Evolutionary conservation across 1,140 invertebrate species (phyloP), one percentile per base, ranked within the genome.

Genomic region (Elymnias hypermnestra): DNA sequence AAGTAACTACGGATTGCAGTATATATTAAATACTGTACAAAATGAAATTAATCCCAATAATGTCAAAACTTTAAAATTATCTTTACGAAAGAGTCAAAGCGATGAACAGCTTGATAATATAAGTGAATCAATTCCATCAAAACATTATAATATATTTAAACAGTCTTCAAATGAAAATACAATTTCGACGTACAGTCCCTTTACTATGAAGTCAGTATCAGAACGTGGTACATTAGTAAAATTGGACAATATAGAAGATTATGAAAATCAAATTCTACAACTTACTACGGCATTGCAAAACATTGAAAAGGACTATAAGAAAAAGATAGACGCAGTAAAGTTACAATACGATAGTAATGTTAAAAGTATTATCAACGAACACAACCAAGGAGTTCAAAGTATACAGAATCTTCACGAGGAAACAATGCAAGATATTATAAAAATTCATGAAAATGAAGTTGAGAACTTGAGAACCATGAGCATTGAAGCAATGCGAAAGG

Each of bases 351-450:
- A 82, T 23, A 68, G 35, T 36, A 72, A 85, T 38, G 73, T 83
- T 22, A 81, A 76, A 59, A 69, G 49, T 46, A 79, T 85, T 29
- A 70, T 83, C 3, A 82, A 76, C 52, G 75, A 83, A 53, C 82
- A 85, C 39, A 79, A 83, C 56, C 57, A 72, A 56, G 78, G 82
- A 3, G 75, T 83, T 1, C 63, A 67, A 53, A 83, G 61, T 44
- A 74, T 85, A 43, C 78, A 85, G 53, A 69, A 57, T 42, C 59
- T 84, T 17, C 77, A 84, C 5, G 81, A 85, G 58, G 75, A 83
- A 48, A 73, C 70, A 1, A 28, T 84, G 13, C 61, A 72, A 13
- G 78, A 84, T 21, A 63, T 83, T 41, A 57, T 78, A 39, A 79
- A 73, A 41, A 63, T 64, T 10, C 81, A 77, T 53, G 81, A 83